These are phyloP conservation scores for Cranoglanis bouderius DNA, from an alignment of 2,113 vertebrate species.

Conservation along the genomic window DNA sequence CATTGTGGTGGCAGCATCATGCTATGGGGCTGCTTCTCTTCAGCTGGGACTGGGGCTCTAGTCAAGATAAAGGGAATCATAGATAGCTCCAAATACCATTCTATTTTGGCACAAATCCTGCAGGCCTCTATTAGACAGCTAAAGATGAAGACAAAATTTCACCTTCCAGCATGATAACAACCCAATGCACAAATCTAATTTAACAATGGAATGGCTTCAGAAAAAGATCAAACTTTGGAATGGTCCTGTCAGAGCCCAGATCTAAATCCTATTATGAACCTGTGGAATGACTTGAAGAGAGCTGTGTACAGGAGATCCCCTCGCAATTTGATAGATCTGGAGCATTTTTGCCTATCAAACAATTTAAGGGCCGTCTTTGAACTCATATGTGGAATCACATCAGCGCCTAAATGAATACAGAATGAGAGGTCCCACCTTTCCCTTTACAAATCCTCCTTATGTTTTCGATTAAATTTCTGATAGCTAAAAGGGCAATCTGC, in stretches of 20 bases:
- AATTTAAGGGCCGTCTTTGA: background rate
- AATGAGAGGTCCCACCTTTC: background rate
- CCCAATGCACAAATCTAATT: background rate
- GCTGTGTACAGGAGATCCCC: background rate
- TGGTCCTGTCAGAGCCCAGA: background rate
- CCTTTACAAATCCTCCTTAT: background rate
- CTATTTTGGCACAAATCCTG: background rate
- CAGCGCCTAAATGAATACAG: background rate
- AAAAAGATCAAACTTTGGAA: background rate
- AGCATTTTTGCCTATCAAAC: background rate
- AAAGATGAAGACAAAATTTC: background rate
- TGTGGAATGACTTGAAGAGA: background rate
- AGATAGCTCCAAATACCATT: background rate
- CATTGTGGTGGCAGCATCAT: background rate
- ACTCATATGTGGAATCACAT: background rate
- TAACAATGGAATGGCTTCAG: background rate
- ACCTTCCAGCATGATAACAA: background rate
- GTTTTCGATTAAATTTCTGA: background rate
- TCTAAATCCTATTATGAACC: background rate
- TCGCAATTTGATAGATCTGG: background rate
- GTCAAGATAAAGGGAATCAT: background rate
- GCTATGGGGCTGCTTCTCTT: background rate
- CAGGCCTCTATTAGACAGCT: background rate
- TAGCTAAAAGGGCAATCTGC: background rate
- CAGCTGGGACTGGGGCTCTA: background rate